These are phyloP conservation scores for Notechis scutatus DNA, from an alignment of 2,113 vertebrate genomes.

Conservation along the genomic window DNA sequence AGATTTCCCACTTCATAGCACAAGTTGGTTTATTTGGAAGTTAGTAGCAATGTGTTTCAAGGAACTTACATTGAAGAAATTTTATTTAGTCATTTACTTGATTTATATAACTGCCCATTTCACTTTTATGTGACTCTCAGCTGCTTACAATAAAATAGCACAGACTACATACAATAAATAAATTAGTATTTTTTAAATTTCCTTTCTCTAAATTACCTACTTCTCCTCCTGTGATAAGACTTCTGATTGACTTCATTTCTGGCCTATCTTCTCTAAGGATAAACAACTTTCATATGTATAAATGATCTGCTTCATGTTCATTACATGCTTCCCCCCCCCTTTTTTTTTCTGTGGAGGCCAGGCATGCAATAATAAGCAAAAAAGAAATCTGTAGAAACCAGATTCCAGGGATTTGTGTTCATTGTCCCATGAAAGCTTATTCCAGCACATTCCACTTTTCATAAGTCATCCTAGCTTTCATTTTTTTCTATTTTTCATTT, in stretches of 20 bases:
- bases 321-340: neutral
- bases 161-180: neutral
- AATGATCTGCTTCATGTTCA: neutral
- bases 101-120: neutral
- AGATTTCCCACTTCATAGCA: neutral
- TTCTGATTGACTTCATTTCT: neutral
- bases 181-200: neutral
- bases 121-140: neutral
- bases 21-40: neutral
- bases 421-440: fast-evolving
- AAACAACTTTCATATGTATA: neutral
- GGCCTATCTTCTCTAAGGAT: neutral
- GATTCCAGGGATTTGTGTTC: fast-evolving
- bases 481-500: neutral
- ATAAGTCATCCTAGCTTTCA: neutral
- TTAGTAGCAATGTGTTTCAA: neutral
- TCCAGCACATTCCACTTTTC: fast-evolving
- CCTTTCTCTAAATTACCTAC: neutral
- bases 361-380: neutral
- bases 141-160: neutral
- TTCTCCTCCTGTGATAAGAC: neutral
- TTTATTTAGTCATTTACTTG: neutral
- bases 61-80: neutral
- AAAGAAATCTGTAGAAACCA: neutral
- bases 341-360: neutral